phyloP scores from a whole-genome alignment of 2,113 vertebrate species.

The Sardina pilchardus region DNA sequence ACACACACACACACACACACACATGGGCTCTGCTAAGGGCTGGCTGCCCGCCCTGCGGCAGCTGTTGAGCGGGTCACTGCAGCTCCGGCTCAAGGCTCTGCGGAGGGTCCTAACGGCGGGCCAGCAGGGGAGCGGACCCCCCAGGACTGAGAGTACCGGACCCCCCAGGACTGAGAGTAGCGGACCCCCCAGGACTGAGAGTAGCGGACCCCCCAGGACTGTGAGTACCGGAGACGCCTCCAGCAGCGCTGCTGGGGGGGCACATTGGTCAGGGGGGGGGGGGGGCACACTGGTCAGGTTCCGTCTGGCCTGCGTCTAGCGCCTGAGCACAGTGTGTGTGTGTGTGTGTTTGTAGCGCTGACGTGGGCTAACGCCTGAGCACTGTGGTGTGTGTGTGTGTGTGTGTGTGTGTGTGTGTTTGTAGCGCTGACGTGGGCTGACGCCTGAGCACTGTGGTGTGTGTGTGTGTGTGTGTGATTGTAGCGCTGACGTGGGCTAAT shows the following conservation, averaged over 20 bases:
- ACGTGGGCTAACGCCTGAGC: background rate
- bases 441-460: background rate
- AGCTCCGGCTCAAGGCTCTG: constrained; percentile 39
- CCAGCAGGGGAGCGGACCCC: constrained; percentile 20
- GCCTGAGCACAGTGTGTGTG: background rate
- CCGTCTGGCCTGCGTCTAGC: background rate
- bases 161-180: no score
- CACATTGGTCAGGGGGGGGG: no score
- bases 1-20: no score
- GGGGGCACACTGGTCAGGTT: constrained; percentile 25
- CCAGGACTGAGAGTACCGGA: constrained; percentile 42
- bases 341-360: constrained; percentile 2
- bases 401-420: no score
- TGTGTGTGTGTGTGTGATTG: background rate
- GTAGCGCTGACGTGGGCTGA: constrained; percentile 23
- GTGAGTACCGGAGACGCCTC: no score
- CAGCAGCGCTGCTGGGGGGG: no score
- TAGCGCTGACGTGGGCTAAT: constrained; percentile 22
- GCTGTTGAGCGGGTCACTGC: constrained; percentile 9
- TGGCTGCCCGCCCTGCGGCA: constrained; percentile 34
- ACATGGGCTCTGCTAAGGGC: constrained; percentile 39
- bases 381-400: background rate
- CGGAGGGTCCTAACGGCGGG: constrained; percentile 30
- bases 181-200: no score
- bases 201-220: no score